These are phyloP conservation scores for Mactromeris polynyma DNA, from an alignment of 2,888 invertebrate genomes.

Conservation along the genomic window DNA sequence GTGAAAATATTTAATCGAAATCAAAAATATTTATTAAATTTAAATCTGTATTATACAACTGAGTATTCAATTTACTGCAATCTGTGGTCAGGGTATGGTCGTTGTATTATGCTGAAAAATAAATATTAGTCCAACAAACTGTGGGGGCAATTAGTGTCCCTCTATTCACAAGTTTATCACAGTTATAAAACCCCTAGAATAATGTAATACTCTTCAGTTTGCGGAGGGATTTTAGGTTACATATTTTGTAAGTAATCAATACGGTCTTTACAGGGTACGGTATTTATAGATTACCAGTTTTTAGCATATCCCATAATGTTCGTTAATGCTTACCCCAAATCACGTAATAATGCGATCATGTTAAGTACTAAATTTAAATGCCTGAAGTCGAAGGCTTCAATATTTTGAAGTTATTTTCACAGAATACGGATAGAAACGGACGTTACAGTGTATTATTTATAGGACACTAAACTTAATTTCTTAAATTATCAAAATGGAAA, in stretches of 20 bases:
- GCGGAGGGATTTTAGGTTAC: background rate
- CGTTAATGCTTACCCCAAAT: background rate
- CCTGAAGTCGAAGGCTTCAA: background rate
- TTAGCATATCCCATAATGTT: background rate
- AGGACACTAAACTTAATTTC: background rate
- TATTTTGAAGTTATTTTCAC: background rate
- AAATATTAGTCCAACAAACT: background rate
- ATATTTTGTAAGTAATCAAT: background rate
- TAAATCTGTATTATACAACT: background rate
- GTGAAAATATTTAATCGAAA: slow-evolving; percentile 7
- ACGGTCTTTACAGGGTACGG: background rate
- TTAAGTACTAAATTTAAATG: background rate
- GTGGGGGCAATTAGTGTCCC: background rate
- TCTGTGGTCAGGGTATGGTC: background rate
- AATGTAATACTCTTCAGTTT: background rate
- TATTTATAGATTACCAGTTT: background rate
- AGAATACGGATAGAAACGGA: background rate
- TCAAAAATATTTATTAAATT: slow-evolving; percentile 7
- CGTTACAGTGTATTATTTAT: background rate
- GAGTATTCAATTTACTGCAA: background rate
- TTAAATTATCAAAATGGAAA: slow-evolving; percentile 18
- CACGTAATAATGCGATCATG: background rate
- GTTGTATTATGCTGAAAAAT: background rate
- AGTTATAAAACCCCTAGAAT: background rate
- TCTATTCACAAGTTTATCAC: slow-evolving; percentile 4